Conservation (phyloP, 2,113 vertebrate genomes). For the Eurypyga helias region DNA sequence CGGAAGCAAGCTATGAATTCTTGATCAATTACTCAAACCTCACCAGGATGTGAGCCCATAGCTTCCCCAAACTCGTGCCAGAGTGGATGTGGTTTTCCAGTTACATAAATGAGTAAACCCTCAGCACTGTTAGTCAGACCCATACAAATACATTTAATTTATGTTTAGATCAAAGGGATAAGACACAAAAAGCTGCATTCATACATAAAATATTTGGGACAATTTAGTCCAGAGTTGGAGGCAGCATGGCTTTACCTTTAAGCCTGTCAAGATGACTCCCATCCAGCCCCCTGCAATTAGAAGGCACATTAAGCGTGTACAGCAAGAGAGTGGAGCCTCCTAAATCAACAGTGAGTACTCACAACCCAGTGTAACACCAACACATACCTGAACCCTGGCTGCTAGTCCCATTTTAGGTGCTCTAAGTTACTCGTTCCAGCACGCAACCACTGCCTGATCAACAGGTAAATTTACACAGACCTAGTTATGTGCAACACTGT, state of each 20-base stretch:
- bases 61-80: background rate
- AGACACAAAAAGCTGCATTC: background rate
- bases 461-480: background rate
- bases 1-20: background rate
- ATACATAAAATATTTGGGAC: background rate
- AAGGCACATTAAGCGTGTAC: background rate
- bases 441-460: background rate
- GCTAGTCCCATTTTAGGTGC: background rate
- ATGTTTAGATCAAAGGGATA: background rate
- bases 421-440: background rate
- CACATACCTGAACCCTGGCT: background rate
- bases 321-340: background rate
- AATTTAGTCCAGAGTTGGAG: background rate
- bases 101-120: background rate
- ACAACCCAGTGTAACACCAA: fast-evolving
- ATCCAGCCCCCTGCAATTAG: background rate
- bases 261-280: fast-evolving
- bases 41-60: constrained; percentile 10
- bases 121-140: background rate
- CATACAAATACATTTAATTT: background rate
- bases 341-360: background rate
- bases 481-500: fast-evolving
- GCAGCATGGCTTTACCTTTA: background rate
- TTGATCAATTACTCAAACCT: background rate
- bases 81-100: background rate